Evolutionary conservation across 2,113 vertebrate genomes (phyloP), one percentile per base, ranked within the genome.

Genomic region (Cromileptes altivelis): DNA sequence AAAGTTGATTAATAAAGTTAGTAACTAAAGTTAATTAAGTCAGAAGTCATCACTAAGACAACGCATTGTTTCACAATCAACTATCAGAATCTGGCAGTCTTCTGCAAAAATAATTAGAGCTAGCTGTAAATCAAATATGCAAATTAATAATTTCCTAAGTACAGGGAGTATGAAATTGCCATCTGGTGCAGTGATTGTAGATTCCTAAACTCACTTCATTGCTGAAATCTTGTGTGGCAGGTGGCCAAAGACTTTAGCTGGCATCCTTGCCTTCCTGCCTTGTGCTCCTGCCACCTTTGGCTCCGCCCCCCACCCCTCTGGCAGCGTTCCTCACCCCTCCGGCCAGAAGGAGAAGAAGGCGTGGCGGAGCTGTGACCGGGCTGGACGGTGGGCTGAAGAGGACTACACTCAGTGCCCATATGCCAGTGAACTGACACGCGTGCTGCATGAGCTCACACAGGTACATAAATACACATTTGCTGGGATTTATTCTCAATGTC

Each of bases 361-460:
- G 0, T 97, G 97, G 97, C 96, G 97, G 11, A 95, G 94, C 68
- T 98, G 97, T 76, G 95, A 97, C 88, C 91, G 94, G 6, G 86
- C 92, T 0, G 97, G 97, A 6, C 95, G 81, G 0, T 98, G 97
- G 97, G 95, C 94, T 12, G 96, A 97, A 61, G 96, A 97, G 45
- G 97, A 96, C 88, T 97, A 98, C 90, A 96, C 96, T 52, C 95
- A 96, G 81, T 98, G 97, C 81, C 96, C 96, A 1, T 97, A 97
- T 45, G 94, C 95, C 78, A 96, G 96, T 63, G 95, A 97, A 83
- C 90, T 97, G 72, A 98, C 97, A 42, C 96, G 96, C 21, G 91
- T 96, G 62, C 97, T 98, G 83, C 96, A 97, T 80, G 93, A 96
- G 72, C 96, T 97, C 79, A 97, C 96, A 63, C 96, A 96, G 97